These are phyloP conservation scores for Orycteropus afer DNA, from an alignment of 2,113 vertebrate genomes.

Conservation along the genomic window DNA sequence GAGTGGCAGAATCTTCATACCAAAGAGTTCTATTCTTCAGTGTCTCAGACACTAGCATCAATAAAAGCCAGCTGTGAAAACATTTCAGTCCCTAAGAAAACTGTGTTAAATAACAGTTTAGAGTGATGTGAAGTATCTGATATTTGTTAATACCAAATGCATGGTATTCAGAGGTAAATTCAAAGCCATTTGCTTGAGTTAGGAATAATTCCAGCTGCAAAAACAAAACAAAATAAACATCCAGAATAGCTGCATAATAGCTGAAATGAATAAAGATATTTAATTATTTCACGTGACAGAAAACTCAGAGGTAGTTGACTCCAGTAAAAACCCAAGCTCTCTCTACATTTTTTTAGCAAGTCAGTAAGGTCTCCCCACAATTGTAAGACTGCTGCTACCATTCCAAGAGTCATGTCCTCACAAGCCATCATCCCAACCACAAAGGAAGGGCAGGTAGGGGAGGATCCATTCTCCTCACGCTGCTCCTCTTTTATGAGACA, in stretches of 20 bases:
- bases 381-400: neutral
- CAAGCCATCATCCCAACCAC: neutral
- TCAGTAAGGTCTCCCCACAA: neutral
- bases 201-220: slow-evolving; percentile 27
- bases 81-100: slow-evolving; percentile 6
- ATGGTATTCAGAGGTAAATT: neutral
- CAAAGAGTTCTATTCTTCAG: neutral
- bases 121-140: neutral
- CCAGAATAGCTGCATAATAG: neutral
- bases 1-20: neutral
- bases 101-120: neutral
- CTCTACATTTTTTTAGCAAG: neutral
- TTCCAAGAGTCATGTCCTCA: neutral
- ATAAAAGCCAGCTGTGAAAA: slow-evolving; percentile 46
- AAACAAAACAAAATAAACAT: neutral
- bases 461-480: neutral
- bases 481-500: neutral
- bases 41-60: neutral
- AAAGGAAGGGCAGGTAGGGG: neutral
- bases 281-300: neutral
- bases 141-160: slow-evolving; percentile 52
- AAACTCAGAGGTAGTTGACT: neutral
- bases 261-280: neutral
- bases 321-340: neutral
- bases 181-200: slow-evolving; percentile 29